Conservation (phyloP, 2,113 vertebrate species). For the Malurus elegans region DNA sequence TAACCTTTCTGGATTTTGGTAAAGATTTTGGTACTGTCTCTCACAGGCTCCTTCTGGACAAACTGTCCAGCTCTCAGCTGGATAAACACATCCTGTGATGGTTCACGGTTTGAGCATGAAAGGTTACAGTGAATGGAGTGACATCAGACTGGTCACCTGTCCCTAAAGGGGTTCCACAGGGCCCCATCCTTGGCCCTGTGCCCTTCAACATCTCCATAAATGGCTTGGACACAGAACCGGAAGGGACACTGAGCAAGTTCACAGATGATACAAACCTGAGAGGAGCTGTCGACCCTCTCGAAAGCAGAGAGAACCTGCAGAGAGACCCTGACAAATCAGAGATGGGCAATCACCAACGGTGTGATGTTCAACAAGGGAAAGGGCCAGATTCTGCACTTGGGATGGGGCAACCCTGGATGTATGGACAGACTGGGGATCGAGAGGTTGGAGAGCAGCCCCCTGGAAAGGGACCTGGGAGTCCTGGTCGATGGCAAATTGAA, state of each 20-base stretch:
- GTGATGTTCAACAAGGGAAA: not conserved
- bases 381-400: fast-evolving
- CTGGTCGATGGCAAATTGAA: not conserved
- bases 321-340: not conserved
- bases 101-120: fast-evolving
- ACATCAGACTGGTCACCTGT: not conserved
- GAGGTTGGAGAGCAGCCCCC: fast-evolving
- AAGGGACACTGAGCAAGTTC: not conserved
- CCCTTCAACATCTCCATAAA: not conserved
- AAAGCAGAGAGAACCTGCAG: not conserved
- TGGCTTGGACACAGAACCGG: not conserved
- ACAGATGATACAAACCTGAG: not conserved
- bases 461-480: not conserved
- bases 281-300: fast-evolving
- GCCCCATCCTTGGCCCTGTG: fast-evolving
- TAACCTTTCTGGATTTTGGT: not conserved
- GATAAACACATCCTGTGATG: not conserved
- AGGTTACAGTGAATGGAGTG: not conserved
- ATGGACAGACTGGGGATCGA: not conserved
- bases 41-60: not conserved
- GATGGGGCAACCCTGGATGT: fast-evolving
- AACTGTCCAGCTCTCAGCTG: not conserved
- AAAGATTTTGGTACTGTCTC: not conserved
- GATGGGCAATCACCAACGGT: fast-evolving
- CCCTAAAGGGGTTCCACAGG: not conserved